A percentile compares a stretch with the other conserved stretches of the same genome.
Evolutionary conservation across 2,888 invertebrate species (phyloP).

Genomic region (Leptopilina drosophilae): DNA sequence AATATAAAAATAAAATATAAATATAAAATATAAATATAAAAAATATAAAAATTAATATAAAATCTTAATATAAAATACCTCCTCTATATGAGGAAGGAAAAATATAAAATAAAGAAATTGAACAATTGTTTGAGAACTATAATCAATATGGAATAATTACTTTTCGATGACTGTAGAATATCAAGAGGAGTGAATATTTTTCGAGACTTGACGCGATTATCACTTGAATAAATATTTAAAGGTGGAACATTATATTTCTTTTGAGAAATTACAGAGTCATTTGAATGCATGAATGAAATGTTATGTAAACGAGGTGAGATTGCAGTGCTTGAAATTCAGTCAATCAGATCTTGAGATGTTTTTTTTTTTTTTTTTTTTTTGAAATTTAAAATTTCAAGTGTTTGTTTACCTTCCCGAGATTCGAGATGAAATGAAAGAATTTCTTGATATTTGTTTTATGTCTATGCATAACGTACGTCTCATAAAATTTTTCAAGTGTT

Average conservation of each 20-base stretch:
- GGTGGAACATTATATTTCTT: conserved; percentile 31
- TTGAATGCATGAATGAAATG: conserved; percentile 33
- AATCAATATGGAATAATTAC: no score
- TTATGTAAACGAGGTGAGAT: conserved; percentile 28
- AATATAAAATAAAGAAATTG: no score
- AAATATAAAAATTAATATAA: no score
- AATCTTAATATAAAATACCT: no score
- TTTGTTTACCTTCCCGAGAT: conserved; percentile 21
- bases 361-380: conserved; percentile 18
- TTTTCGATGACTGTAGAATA: background rate
- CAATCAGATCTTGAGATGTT: conserved; percentile 21
- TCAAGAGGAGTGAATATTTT: conserved; percentile 30
- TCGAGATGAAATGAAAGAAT: conserved; percentile 26
- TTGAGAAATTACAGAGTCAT: conserved; percentile 34
- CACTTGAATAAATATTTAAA: conserved; percentile 37
- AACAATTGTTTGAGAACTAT: no score
- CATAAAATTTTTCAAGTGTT: conserved; percentile 11
- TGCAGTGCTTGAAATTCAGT: conserved; percentile 37
- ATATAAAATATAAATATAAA: no score
- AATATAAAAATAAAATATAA: no score
- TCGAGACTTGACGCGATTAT: conserved; percentile 5
- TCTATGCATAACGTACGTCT: conserved; percentile 24
- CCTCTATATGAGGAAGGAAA: no score
- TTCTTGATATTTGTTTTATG: conserved; percentile 5
- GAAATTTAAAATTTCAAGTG: conserved; percentile 29